Evolutionary conservation across 2,888 invertebrate species (phyloP).

Genomic region (Caenorhabditis angaria): DNA sequence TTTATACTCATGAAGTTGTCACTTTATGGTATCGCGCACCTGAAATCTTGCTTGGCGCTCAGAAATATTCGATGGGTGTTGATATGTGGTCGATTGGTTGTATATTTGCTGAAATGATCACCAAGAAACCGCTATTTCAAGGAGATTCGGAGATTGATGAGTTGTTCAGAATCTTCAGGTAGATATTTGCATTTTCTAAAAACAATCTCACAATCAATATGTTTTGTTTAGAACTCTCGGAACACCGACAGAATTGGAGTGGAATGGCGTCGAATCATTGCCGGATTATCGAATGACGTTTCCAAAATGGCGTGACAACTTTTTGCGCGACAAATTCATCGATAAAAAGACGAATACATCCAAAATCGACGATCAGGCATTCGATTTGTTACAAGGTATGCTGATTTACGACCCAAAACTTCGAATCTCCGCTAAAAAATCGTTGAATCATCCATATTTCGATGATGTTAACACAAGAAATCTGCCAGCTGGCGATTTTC

Average conservation of each 20-base stretch:
- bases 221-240: constrained; percentile 80
- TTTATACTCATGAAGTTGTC: constrained; percentile 93
- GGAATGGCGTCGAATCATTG: constrained; percentile 85
- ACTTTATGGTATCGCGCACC: constrained; percentile 98
- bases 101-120: constrained; percentile 94
- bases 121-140: constrained; percentile 82
- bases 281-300: constrained; percentile 90
- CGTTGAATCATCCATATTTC: constrained; percentile 88
- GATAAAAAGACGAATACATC: constrained; percentile 25
- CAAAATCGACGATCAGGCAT: constrained; percentile 78
- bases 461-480: constrained; percentile 75
- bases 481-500: constrained; percentile 65
- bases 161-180: constrained; percentile 89
- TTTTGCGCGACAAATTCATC: constrained; percentile 75
- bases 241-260: constrained; percentile 86
- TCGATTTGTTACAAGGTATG: constrained; percentile 79
- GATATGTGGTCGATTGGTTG: constrained; percentile 89
- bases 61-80: constrained; percentile 90
- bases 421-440: constrained; percentile 86
- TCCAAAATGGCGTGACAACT: constrained; percentile 86
- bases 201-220: constrained; percentile 3
- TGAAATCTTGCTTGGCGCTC: constrained; percentile 89
- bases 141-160: constrained; percentile 99
- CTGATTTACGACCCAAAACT: constrained; percentile 88
- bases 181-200: not conserved